These are phyloP conservation scores for Microctonus aethiopoides DNA, from an alignment of 2,888 invertebrate species.

Conservation along the genomic window DNA sequence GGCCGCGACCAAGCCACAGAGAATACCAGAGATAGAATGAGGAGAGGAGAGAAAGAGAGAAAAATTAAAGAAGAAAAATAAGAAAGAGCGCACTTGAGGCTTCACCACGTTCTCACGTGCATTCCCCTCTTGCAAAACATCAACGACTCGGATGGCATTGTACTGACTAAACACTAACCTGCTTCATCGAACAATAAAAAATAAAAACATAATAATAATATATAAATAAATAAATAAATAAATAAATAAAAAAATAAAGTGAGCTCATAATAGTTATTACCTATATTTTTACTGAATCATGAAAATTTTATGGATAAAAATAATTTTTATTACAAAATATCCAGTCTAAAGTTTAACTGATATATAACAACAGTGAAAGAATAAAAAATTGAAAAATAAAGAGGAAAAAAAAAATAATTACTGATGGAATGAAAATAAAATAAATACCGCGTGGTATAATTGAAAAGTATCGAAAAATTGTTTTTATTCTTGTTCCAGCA, in stretches of 20 bases:
- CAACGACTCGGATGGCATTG: conserved; percentile 7
- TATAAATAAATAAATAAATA: no score
- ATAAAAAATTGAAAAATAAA: conserved; percentile 20
- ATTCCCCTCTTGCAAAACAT: conserved; percentile 58
- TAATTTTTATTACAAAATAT: conserved; percentile 6
- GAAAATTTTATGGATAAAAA: background rate
- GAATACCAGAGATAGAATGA: background rate
- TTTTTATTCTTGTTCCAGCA: conserved; percentile 35
- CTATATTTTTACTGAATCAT: no score
- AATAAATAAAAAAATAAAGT: no score
- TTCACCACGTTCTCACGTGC: conserved; percentile 54
- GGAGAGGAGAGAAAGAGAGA: background rate
- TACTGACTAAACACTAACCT: conserved; percentile 34
- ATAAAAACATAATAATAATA: background rate
- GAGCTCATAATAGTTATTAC: no score
- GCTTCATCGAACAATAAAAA: conserved; percentile 20
- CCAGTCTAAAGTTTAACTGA: background rate
- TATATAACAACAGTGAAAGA: background rate
- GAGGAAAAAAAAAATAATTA: background rate
- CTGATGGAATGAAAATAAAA: background rate
- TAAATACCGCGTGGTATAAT: conserved; percentile 16
- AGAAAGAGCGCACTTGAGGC: conserved; percentile 16
- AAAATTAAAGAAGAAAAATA: background rate
- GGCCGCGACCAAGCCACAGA: conserved; percentile 12
- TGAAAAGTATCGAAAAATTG: conserved; percentile 35